phyloP scores from a whole-genome alignment of 2,113 vertebrate genomes.

The Eubucco bourcierii region DNA sequence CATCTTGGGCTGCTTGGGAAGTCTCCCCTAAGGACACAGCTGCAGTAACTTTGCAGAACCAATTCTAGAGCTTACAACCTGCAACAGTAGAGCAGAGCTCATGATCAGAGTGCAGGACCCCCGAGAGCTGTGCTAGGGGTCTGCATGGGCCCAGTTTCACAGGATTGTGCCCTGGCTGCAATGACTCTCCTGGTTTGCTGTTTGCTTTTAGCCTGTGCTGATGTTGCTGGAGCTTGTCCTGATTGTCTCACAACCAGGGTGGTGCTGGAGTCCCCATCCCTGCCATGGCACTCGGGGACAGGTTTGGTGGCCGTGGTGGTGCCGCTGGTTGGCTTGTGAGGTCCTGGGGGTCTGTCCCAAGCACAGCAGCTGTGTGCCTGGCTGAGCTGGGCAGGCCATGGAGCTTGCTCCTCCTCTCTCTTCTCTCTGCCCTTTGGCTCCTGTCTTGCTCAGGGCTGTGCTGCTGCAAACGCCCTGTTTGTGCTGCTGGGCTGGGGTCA shows the following conservation, averaged over 20 bases:
- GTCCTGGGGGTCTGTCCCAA: no score
- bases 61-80: neutral
- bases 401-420: neutral
- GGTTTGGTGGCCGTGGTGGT: no score
- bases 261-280: no score
- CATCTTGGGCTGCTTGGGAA: neutral
- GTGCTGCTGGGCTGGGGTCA: neutral
- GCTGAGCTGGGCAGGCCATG: neutral
- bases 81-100: neutral
- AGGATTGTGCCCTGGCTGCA: neutral
- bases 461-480: neutral
- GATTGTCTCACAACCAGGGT: neutral
- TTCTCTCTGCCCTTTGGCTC: neutral
- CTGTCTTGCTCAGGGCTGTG: neutral
- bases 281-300: no score
- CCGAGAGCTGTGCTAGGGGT: no score
- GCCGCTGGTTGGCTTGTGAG: no score
- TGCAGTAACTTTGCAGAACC: neutral
- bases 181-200: neutral
- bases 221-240: neutral
- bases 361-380: no score
- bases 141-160: no score
- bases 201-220: neutral
- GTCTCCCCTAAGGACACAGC: neutral
- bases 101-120: neutral